phyloP scores from a whole-genome alignment of 2,888 invertebrate species.

The Gandaritis pyraliata region DNA sequence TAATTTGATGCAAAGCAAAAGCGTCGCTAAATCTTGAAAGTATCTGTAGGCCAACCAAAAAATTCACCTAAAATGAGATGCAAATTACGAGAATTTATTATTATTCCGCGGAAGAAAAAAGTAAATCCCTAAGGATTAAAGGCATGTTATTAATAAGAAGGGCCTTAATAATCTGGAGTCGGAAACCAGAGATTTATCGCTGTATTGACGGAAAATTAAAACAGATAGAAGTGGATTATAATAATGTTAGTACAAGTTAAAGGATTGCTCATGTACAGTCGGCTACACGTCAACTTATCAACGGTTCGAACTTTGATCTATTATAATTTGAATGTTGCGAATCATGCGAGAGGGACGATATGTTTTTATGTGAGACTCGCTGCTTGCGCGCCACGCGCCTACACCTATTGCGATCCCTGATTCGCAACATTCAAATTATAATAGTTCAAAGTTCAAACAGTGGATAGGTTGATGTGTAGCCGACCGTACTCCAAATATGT shows the following conservation, averaged over 20 bases:
- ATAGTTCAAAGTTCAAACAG: no score
- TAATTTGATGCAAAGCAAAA: constrained; percentile 40
- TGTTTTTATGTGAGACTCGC: no score
- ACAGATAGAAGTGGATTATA: constrained; percentile 7
- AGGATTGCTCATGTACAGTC: not conserved
- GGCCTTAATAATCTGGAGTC: constrained; percentile 39
- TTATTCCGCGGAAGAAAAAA: constrained; percentile 72
- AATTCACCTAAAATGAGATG: constrained; percentile 74
- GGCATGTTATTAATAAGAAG: constrained; percentile 71
- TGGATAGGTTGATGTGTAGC: no score
- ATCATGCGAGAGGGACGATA: no score
- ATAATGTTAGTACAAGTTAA: not conserved
- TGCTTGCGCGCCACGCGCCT: no score
- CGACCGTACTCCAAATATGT: no score
- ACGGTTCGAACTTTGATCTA: no score
- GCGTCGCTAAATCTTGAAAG: constrained; percentile 53
- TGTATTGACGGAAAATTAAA: constrained; percentile 22
- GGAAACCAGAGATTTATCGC: constrained; percentile 34
- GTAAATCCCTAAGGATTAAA: constrained; percentile 56
- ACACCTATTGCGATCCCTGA: no score
- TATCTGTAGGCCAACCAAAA: constrained; percentile 58
- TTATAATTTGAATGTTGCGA: no score
- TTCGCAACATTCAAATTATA: no score
- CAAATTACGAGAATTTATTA: constrained; percentile 80
- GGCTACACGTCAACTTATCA: no score